phyloP scores from a whole-genome alignment of 2,113 vertebrate genomes.

The Larimichthys crocea region DNA sequence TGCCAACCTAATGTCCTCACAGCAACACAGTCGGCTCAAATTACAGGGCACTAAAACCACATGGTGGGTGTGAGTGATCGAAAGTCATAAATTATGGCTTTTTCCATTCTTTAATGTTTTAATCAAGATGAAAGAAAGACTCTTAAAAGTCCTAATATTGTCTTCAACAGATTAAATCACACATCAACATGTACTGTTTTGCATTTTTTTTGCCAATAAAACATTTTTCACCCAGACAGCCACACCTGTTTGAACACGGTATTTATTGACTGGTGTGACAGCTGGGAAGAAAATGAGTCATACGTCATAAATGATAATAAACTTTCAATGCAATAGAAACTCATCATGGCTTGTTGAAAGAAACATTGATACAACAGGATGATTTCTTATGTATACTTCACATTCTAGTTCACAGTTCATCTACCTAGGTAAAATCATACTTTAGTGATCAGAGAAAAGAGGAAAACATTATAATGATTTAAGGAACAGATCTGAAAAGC shows the following conservation, averaged over 20 bases:
- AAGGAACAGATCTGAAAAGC: not conserved
- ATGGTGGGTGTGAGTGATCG: not conserved
- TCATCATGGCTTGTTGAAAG: not conserved
- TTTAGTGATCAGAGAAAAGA: not conserved
- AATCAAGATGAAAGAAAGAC: not conserved
- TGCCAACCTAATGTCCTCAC: not conserved
- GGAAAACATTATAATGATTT: not conserved
- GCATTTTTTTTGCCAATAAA: not conserved
- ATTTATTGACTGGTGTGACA: fast-evolving
- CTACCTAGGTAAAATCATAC: fast-evolving
- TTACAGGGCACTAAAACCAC: not conserved
- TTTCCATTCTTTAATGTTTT: not conserved
- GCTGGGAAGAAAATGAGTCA: not conserved
- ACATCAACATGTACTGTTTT: not conserved
- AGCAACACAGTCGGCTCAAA: not conserved
- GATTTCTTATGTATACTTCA: fast-evolving
- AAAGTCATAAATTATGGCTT: fast-evolving
- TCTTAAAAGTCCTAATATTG: not conserved
- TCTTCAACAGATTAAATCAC: not conserved
- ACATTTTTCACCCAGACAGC: not conserved
- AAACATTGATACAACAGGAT: fast-evolving
- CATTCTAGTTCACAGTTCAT: not conserved
- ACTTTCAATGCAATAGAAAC: not conserved
- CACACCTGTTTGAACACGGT: not conserved
- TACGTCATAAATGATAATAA: not conserved